phyloP scores from a whole-genome alignment of 2,797 vertebrate species.

The Avahi laniger region DNA sequence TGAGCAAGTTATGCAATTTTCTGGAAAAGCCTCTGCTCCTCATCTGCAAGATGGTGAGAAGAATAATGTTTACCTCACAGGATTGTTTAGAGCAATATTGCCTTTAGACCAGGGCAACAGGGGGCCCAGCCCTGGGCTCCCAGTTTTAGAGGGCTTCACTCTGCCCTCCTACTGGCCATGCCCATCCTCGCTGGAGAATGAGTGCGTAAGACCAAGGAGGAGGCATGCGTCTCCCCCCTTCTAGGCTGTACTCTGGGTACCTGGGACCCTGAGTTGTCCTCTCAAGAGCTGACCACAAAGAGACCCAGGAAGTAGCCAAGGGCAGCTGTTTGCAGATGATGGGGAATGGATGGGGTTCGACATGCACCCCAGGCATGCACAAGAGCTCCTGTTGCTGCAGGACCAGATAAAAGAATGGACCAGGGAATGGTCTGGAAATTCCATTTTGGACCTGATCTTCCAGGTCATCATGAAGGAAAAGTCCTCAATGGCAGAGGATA shows the following conservation, averaged over 20 bases:
- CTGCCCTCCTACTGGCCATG: background rate
- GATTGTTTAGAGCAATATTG: background rate
- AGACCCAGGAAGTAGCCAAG: background rate
- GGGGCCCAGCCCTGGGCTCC: background rate
- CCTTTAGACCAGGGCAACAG: background rate
- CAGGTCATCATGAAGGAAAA: background rate
- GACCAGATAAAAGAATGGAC: background rate
- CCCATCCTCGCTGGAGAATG: background rate
- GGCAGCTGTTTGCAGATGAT: background rate
- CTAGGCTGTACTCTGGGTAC: background rate
- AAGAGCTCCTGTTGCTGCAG: background rate
- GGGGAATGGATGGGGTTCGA: too few species aligned
- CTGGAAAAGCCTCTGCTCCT: background rate
- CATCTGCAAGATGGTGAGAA: background rate
- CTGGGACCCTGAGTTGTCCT: background rate
- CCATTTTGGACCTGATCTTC: background rate
- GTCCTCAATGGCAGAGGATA: background rate
- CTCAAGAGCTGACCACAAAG: background rate
- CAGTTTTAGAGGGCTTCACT: background rate
- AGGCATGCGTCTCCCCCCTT: background rate
- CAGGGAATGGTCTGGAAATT: background rate
- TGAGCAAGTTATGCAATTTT: constrained; percentile 32
- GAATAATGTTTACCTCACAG: background rate
- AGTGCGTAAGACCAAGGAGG: background rate
- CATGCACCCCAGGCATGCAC: background rate